Conservation (phyloP, 2,888 invertebrate species). For the Dione vanillae region DNA sequence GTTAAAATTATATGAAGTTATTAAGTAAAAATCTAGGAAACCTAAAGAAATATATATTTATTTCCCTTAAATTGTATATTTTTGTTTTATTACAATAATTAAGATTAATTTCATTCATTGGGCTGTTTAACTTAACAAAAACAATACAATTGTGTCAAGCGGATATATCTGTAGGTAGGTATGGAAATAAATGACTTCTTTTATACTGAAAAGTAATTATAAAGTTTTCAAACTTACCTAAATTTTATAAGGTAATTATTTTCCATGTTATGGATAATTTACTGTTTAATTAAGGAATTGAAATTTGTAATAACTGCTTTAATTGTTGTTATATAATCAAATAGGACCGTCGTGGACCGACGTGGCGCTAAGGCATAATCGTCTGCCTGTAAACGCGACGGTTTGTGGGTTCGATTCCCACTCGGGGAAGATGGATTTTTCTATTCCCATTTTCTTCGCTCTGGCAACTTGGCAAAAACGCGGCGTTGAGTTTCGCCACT, state of each 20-base stretch:
- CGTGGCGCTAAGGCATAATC: no score
- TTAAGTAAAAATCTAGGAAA: no score
- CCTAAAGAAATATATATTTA: not conserved
- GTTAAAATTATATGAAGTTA: no score
- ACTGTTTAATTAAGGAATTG: not conserved
- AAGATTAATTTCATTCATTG: constrained; percentile 7
- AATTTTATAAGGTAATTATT: constrained; percentile 1
- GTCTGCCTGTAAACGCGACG: no score
- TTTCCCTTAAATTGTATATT: not conserved
- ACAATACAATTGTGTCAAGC: constrained; percentile 14
- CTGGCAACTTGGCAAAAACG: no score
- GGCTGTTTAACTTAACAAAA: constrained; percentile 10
- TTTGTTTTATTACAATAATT: not conserved
- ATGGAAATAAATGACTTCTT: constrained; percentile 18
- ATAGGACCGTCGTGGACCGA: no score
- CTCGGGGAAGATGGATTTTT: no score
- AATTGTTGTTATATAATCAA: not conserved
- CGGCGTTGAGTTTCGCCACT: no score
- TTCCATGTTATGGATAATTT: constrained; percentile 1
- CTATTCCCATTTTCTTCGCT: no score
- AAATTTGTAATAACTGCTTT: not conserved
- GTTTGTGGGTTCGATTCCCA: no score
- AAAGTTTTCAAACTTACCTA: constrained; percentile 1
- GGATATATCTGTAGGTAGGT: constrained; percentile 6
- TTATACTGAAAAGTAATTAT: constrained; percentile 10